Percentiles rank a stretch among this genome's conserved stretches.
Conservation (phyloP, 2,113 vertebrate species). For the Dasypus novemcinctus region DNA sequence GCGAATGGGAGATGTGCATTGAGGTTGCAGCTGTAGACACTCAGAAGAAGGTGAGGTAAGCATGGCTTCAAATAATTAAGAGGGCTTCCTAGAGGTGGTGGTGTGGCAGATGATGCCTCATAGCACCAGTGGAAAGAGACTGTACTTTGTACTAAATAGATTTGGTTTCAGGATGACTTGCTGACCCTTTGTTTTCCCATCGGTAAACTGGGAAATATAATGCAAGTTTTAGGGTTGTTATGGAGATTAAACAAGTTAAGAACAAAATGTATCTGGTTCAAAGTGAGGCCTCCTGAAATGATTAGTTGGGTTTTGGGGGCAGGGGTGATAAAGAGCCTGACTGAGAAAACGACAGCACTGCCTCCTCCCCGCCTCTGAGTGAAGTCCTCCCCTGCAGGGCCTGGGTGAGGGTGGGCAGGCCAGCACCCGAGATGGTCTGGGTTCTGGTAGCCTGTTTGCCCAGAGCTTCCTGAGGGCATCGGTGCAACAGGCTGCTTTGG, state of each 20-base stretch:
- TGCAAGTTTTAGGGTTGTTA: neutral
- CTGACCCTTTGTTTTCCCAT: neutral
- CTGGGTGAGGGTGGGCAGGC: neutral
- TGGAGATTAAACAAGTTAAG: neutral
- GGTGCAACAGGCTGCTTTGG: neutral
- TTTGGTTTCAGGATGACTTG: neutral
- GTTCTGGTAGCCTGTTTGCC: neutral
- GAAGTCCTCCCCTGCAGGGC: neutral
- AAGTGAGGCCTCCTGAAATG: neutral
- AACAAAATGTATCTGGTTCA: neutral
- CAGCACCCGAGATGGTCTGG: neutral
- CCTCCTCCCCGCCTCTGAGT: neutral
- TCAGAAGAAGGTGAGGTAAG: neutral
- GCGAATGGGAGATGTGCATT: neutral
- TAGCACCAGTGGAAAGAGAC: neutral
- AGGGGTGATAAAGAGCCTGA: neutral
- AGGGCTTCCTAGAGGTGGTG: neutral
- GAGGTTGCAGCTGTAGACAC: neutral
- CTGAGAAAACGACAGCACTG: neutral
- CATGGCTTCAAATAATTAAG: rapidly evolving
- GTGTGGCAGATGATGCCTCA: neutral
- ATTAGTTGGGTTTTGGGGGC: neutral
- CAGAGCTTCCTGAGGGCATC: neutral
- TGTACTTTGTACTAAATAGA: neutral
- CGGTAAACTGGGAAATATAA: neutral